Base-by-base conservation (phyloP, 2,113 vertebrate genomes). In the Stigmatopora argus region DNA sequence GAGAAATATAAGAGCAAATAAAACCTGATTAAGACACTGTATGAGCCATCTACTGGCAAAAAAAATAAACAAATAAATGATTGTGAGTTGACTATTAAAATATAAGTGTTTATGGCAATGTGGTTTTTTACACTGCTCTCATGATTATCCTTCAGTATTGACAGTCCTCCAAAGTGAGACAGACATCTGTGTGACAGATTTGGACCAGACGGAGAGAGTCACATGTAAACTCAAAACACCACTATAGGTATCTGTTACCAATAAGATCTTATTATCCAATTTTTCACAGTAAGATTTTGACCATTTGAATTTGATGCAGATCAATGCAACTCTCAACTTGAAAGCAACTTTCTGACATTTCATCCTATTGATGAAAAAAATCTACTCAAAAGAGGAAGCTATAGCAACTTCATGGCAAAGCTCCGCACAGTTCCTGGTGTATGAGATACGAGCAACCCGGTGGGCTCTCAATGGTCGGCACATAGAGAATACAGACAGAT, bases 161-260 rank as follows among this genome's bases (percentile, higher is more conserved):
- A 31, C 26, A 31, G 38, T 41, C 38, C 9, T 41, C 38, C 6
- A 41, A 41, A 41, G 38, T 41, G 38, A 83, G 74, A 73, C 72
- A 73, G 77, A 75, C 79, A 81, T 85, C 66, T 77, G 74, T 77
- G 73, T 78, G 83, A 83, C 83, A 87, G 76, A 78, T 80, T 58
- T 81, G 78, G 26, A 85, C 80, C 66, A 67, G 66, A 38, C 59
- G 67, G 71, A 60, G 75, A 82, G 73, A 72, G 59, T 78, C 69
- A 12, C 41, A 52, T 31, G 26, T 31, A 31, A 31, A 31, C 18
- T 65, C 45, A 66, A 80, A 55, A 62, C 60, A 23, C 47, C 38
- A 10, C 38, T 41, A 41, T 7, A 41, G 38, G 9, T 8, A 41
- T 41, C 38, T 41, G 38, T 41, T 41, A 41, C 38, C 6, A 41